phyloP scores from a whole-genome alignment of 1,140 invertebrate genomes.

The Arctopsyche grandis region DNA sequence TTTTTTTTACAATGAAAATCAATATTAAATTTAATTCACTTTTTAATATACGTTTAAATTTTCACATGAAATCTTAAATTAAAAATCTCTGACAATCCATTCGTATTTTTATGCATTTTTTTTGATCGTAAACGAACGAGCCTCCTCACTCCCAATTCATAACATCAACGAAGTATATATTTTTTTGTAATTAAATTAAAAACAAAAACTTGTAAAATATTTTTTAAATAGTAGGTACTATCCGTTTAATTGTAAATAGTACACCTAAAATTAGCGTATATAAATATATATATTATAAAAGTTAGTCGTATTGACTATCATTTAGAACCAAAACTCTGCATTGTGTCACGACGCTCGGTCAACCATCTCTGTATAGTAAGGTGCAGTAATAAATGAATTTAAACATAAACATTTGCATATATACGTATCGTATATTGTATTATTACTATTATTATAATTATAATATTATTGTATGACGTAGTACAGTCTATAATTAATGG shows the following conservation, averaged over 20 bases:
- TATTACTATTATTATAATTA: conserved; percentile 49
- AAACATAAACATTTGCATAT: conserved; percentile 29
- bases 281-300: not conserved
- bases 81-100: too few species aligned
- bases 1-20: too few species aligned
- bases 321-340: conserved; percentile 19
- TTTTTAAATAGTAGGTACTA: conserved; percentile 48
- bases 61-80: too few species aligned
- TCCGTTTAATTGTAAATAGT: conserved; percentile 43
- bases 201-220: conserved; percentile 49
- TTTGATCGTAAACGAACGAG: not conserved
- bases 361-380: conserved; percentile 14
- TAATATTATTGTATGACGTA: conserved; percentile 40
- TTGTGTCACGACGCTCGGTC: not conserved
- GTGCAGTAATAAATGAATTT: conserved; percentile 6
- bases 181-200: conserved; percentile 48
- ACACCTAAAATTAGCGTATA: not conserved
- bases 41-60: too few species aligned
- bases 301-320: not conserved
- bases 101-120: too few species aligned
- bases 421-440: conserved; percentile 55
- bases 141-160: conserved; percentile 24
- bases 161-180: conserved; percentile 52
- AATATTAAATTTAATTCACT: too few species aligned
- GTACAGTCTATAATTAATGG: conserved; percentile 52